Percentiles rank a stretch among this genome's conserved stretches.
Conservation (phyloP, 2,888 invertebrate genomes). For the Drosophila subquinaria region DNA sequence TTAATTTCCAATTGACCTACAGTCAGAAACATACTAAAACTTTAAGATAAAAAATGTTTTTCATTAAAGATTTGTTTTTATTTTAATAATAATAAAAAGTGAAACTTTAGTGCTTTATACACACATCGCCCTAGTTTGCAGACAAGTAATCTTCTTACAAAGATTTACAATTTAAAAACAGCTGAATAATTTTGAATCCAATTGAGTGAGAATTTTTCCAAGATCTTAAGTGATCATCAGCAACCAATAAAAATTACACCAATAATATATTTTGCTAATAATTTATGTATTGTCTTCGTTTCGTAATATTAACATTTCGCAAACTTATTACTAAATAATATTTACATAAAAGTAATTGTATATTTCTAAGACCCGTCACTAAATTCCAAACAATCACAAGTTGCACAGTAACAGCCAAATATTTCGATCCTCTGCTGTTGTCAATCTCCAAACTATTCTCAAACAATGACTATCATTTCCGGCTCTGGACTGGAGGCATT, state of each 20-base stretch:
- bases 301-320: conserved; percentile 1
- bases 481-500: conserved; percentile 84
- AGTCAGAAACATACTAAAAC: too few species aligned
- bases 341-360: conserved; percentile 14
- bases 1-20: too few species aligned
- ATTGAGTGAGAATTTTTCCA: too few species aligned
- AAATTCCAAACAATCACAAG: conserved; percentile 39
- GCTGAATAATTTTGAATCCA: too few species aligned
- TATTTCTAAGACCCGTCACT: background rate
- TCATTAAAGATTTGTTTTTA: too few species aligned
- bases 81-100: too few species aligned
- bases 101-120: too few species aligned
- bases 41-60: too few species aligned
- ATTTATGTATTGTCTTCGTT: conserved; percentile 28
- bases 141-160: too few species aligned
- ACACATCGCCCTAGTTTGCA: too few species aligned
- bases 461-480: conserved; percentile 64
- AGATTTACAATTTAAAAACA: too few species aligned
- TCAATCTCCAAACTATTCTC: conserved; percentile 5
- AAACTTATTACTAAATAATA: conserved; percentile 4
- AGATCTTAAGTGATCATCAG: background rate
- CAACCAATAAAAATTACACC: background rate
- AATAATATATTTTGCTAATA: background rate
- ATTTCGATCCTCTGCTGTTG: background rate
- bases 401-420: conserved; percentile 32